Conservation (phyloP, 2,888 invertebrate genomes). For the Ecliptopera silaceata region DNA sequence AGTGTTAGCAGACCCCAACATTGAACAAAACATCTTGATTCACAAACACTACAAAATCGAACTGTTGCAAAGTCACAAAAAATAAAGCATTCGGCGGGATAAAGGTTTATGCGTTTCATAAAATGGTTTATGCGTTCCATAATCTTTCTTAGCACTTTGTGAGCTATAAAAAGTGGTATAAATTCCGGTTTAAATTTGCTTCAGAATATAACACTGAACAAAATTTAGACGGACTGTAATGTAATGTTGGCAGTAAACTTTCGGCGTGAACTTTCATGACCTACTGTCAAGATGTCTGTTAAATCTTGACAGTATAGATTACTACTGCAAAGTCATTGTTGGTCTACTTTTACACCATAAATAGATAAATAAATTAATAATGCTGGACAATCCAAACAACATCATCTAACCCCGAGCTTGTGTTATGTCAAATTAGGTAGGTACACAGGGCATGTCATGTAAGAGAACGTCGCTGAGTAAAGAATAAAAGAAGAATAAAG, state of each 20-base stretch:
- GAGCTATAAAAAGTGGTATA: constrained; percentile 13
- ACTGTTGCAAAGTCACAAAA: background rate
- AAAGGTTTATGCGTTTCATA: background rate
- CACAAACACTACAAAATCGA: background rate
- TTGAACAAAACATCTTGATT: too few relatives aligned
- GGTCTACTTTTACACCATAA: too few relatives aligned
- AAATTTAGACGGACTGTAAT: background rate
- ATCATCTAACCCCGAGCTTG: too few relatives aligned
- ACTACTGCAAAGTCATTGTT: too few relatives aligned
- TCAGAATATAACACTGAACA: background rate
- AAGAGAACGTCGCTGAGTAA: too few relatives aligned
- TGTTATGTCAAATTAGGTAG: too few relatives aligned
- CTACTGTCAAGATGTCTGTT: background rate
- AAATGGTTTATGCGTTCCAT: constrained; percentile 11
- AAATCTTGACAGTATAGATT: background rate
- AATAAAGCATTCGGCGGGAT: background rate
- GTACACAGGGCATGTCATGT: too few relatives aligned
- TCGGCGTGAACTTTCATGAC: background rate
- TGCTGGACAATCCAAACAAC: too few relatives aligned
- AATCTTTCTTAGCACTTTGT: constrained; percentile 10
- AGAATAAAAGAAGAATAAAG: too few relatives aligned
- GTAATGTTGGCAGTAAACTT: background rate
- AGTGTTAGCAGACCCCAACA: too few relatives aligned
- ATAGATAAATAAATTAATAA: too few relatives aligned
- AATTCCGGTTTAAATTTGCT: constrained; percentile 9